These are phyloP conservation scores for Araneus ventricosus DNA, from an alignment of 1,140 invertebrate species.

Conservation along the genomic window DNA sequence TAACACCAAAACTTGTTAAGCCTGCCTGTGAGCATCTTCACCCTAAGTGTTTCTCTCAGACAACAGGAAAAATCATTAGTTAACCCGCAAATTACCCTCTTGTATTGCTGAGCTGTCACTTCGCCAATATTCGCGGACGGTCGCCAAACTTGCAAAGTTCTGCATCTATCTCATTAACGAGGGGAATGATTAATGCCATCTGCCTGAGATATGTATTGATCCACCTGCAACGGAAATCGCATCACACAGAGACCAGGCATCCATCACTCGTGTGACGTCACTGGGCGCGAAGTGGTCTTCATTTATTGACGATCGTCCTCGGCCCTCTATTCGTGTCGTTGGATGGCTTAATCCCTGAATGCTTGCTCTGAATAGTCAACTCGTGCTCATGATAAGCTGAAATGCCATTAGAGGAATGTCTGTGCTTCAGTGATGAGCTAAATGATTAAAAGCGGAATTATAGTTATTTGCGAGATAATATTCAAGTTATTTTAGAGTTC, in stretches of 20 bases:
- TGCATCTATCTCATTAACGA: constrained; percentile 1
- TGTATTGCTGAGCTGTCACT: neutral
- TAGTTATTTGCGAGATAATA: too few relatives aligned
- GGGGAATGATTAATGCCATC: neutral
- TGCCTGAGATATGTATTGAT: constrained; percentile 36
- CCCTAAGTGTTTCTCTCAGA: neutral
- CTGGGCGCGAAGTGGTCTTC: neutral
- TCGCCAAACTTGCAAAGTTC: constrained; percentile 1
- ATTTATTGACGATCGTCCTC: constrained; percentile 4
- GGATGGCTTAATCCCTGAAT: neutral
- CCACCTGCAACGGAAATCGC: constrained; percentile 27
- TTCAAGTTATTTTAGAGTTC: too few relatives aligned
- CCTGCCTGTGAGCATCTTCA: neutral
- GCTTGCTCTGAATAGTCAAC: neutral
- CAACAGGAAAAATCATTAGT: constrained; percentile 49
- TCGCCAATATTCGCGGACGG: constrained; percentile 36
- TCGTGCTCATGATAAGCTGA: neutral
- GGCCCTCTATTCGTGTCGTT: neutral
- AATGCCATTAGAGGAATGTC: too few relatives aligned
- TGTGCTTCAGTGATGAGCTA: too few relatives aligned
- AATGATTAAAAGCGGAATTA: too few relatives aligned
- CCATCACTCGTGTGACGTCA: constrained; percentile 39
- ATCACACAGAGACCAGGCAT: neutral
- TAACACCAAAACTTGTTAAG: neutral
- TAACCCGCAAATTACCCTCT: constrained; percentile 23